phyloP scores from a whole-genome alignment of 2,797 vertebrate species.

The Kryptolebias ocellatus region DNA sequence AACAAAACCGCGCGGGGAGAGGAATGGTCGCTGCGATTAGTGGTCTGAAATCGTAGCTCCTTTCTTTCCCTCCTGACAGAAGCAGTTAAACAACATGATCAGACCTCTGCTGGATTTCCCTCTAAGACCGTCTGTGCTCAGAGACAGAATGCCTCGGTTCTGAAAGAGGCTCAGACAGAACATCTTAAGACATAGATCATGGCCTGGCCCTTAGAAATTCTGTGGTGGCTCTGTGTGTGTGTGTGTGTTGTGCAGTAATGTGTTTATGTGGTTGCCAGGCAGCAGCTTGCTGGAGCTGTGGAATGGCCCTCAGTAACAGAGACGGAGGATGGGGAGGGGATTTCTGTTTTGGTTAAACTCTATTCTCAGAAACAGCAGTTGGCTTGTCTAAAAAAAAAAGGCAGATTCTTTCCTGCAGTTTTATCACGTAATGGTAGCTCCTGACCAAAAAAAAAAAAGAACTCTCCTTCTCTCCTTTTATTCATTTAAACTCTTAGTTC shows the following conservation, averaged over 20 bases:
- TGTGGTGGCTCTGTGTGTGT: not conserved
- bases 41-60: not conserved
- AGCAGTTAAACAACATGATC: no score
- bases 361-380: conserved; percentile 29
- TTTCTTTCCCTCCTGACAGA: no score
- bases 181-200: not conserved
- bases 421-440: not conserved
- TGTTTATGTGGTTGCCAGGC: conserved; percentile 74
- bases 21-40: not conserved
- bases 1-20: not conserved
- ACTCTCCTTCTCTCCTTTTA: not conserved
- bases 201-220: not conserved
- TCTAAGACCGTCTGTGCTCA: not conserved
- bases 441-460: not conserved
- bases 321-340: conserved; percentile 14
- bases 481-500: not conserved
- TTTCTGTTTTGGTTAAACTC: conserved; percentile 27
- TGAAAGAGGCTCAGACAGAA: not conserved
- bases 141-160: not conserved
- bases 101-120: no score
- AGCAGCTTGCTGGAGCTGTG: conserved; percentile 46
- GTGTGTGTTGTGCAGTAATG: conserved; percentile 27
- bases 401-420: not conserved
- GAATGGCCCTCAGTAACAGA: conserved; percentile 53
- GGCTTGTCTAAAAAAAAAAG: conserved; percentile 6